Evolutionary conservation across 1,140 invertebrate genomes (phyloP).

Genomic region (Dinothrombium tinctorium): DNA sequence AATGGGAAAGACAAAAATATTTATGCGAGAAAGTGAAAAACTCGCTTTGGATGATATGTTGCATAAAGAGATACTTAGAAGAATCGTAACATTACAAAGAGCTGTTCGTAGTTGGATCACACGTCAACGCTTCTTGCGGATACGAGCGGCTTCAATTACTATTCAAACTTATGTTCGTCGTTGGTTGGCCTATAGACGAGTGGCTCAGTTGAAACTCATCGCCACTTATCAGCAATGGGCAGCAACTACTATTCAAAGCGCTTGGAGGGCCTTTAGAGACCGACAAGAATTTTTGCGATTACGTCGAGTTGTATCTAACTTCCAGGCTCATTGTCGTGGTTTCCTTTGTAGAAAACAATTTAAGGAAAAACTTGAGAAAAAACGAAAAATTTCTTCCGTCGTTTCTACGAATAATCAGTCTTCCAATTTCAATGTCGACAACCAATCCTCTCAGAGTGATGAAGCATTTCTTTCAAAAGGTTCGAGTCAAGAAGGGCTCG

Average conservation of each 20-base stretch:
- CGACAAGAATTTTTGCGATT: constrained; percentile 40
- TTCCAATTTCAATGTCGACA: too few relatives aligned
- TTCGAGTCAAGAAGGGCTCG: constrained; percentile 26
- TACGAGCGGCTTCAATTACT: constrained; percentile 42
- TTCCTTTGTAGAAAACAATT: constrained; percentile 9
- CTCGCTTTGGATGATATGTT: constrained; percentile 66
- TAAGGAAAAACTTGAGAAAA: too few relatives aligned
- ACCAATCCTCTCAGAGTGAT: constrained; percentile 21
- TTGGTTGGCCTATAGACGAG: constrained; percentile 24
- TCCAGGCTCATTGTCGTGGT: constrained; percentile 18
- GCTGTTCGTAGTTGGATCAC: constrained; percentile 61
- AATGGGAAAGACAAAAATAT: constrained; percentile 66
- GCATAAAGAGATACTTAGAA: constrained; percentile 76
- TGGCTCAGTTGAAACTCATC: constrained; percentile 11
- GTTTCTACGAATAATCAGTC: too few relatives aligned
- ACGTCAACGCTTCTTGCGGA: constrained; percentile 41
- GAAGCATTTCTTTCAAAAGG: constrained; percentile 29
- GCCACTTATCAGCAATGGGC: constrained; percentile 26
- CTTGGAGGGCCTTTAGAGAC: constrained; percentile 39
- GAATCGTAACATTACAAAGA: constrained; percentile 68
- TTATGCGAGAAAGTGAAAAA: constrained; percentile 80
- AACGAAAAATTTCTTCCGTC: too few relatives aligned
- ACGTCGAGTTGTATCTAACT: constrained; percentile 20
- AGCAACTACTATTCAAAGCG: constrained; percentile 44
- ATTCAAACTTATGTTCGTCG: constrained; percentile 42